Evolutionary conservation across 2,888 invertebrate species (phyloP), one percentile per base, ranked within the genome.

Genomic region (Sinelater perroti): DNA sequence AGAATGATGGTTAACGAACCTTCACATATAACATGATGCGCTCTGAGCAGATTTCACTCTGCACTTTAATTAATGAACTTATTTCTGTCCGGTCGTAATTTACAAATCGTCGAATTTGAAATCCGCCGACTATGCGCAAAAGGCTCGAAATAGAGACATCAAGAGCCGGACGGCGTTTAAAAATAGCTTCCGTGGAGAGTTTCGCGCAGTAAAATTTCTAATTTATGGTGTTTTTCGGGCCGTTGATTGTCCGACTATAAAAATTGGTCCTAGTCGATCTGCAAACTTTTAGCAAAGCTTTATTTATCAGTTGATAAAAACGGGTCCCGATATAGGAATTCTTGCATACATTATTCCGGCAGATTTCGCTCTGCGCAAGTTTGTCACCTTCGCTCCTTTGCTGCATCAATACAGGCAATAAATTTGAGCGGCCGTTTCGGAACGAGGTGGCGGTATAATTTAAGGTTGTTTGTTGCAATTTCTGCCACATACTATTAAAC

Each of bases 211-310:
- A 62, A 62, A 59, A 51, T 53, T 55, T 54, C 54, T 62, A 51
- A 62, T 62, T 62, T 62, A 62, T 46, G 60, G 55, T 55, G 47
- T 50, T 60, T 62, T 62, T 50, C 42, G 57, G 60, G 36, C 31
- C 38, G 20, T 26, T 35, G 53, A 53, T 53, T 45, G 26, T 45
- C 14, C 14, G 38, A 28, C 55, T 33, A 56, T 56, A 49, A 56
- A 56, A 56, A 49, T 56, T 42, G 49, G 49, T 42, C 42, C 49
- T 49, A 56, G 49, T 56, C 55, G 49, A 56, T 56, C 55, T 42
- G 35, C 30, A 42, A 49, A 56, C 40, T 56, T 49, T 56, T 49
- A 49, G 18, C 49, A 35, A 31, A 49, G 49, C 35, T 56, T 56
- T 56, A 56, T 56, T 47, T 56, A 56, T 42, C 55, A 56, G 49